Evolutionary conservation across 2,888 invertebrate species (phyloP).

Genomic region (Himalopsyche japonica): DNA sequence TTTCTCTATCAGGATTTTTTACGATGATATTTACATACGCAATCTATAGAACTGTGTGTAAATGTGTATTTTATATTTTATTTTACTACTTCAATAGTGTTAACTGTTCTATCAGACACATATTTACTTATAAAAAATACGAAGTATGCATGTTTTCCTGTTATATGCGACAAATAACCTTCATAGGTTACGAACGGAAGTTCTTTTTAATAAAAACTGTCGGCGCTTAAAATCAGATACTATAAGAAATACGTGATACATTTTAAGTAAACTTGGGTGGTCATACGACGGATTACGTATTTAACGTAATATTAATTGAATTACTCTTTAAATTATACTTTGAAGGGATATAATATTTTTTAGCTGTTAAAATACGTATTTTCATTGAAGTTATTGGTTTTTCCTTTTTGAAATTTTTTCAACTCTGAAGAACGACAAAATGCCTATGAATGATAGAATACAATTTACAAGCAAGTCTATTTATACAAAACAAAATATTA

Average conservation of each 20-base stretch:
- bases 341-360: too few species aligned
- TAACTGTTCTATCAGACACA: background rate
- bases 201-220: background rate
- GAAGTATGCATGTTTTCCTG: background rate
- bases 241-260: background rate
- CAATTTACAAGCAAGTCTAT: too few species aligned
- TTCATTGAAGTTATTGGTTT: too few species aligned
- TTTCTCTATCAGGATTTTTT: background rate
- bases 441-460: too few species aligned
- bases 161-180: background rate
- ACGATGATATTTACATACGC: background rate
- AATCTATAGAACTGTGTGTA: background rate
- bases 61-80: background rate
- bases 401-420: too few species aligned
- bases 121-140: background rate
- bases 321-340: too few species aligned
- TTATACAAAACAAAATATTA: too few species aligned
- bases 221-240: background rate
- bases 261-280: background rate
- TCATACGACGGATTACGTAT: too few species aligned
- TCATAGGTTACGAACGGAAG: background rate
- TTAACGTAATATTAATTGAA: too few species aligned
- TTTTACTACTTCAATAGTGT: background rate
- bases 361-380: too few species aligned
- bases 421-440: too few species aligned